A percentile compares a stretch with the other conserved stretches of the same genome.
phyloP scores from a whole-genome alignment of 2,888 invertebrate species.

The Branchellion lobata region DNA sequence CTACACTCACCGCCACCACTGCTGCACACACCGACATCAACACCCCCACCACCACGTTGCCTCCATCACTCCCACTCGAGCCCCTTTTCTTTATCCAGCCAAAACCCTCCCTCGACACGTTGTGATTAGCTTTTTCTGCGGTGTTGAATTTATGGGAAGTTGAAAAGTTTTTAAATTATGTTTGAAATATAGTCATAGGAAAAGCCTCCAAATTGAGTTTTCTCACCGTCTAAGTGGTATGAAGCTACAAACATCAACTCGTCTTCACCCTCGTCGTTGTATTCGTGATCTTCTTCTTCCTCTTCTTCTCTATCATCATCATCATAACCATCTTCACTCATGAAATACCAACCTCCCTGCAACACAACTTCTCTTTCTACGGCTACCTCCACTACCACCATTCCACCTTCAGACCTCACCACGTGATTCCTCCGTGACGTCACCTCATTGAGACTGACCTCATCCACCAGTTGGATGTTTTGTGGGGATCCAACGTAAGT shows the following conservation, averaged over 20 bases:
- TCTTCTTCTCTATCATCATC: neutral
- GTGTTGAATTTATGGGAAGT: neutral
- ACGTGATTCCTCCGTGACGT: too few relatives aligned
- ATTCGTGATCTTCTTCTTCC: neutral
- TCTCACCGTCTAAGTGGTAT: neutral
- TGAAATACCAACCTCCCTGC: too few relatives aligned
- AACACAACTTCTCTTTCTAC: too few relatives aligned
- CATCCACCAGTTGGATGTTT: too few relatives aligned
- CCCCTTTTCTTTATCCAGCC: neutral
- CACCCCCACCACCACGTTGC: neutral
- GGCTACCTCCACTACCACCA: too few relatives aligned
- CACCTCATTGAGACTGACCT: too few relatives aligned
- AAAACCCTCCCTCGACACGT: neutral
- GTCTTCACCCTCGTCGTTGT: neutral
- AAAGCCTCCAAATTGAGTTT: too few relatives aligned
- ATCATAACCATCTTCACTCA: neutral
- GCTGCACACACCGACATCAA: neutral
- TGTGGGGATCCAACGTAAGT: too few relatives aligned
- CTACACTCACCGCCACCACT: neutral
- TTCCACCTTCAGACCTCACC: too few relatives aligned
- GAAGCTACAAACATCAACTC: conserved; percentile 13
- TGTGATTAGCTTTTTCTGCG: too few relatives aligned
- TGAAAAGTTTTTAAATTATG: neutral
- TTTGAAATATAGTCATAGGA: too few relatives aligned
- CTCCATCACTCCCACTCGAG: neutral